Conservation (phyloP, 2,113 vertebrate genomes). For the Eolophus roseicapilla region DNA sequence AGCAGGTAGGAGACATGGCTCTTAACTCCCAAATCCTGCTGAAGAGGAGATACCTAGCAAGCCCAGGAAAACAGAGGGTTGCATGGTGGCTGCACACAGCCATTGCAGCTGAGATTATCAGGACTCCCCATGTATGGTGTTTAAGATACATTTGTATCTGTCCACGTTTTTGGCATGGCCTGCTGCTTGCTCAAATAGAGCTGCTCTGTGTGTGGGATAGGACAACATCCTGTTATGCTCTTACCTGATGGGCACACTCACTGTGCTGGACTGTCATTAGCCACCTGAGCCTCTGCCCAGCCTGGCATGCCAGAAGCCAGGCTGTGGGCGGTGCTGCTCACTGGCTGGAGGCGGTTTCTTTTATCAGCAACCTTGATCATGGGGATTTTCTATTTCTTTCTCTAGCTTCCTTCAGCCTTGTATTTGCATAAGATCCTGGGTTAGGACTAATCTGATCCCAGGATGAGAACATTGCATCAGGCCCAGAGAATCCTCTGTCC, state of each 20-base stretch:
- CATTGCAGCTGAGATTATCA: neutral
- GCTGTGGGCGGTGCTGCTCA: constrained; percentile 8
- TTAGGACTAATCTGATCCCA: constrained; percentile 37
- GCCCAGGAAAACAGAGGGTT: neutral
- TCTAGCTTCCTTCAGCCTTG: constrained; percentile 19
- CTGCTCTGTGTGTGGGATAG: neutral
- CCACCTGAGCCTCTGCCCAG: neutral
- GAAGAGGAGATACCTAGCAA: neutral
- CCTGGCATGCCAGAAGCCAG: neutral
- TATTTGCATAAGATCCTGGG: constrained; percentile 50
- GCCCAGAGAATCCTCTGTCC: neutral
- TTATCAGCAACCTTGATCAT: constrained; percentile 42
- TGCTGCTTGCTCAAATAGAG: neutral
- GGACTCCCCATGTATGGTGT: accelerated
- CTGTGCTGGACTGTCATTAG: neutral
- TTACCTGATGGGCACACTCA: neutral
- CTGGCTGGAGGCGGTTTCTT: neutral
- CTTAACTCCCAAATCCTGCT: neutral
- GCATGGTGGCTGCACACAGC: neutral
- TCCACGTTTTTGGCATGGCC: neutral
- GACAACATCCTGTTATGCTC: neutral
- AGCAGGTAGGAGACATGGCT: neutral
- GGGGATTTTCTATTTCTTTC: constrained; percentile 51
- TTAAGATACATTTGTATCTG: neutral
- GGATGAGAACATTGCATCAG: neutral